A percentile compares a stretch with the other conserved stretches of the same genome.
Evolutionary conservation across 2,113 vertebrate species (phyloP).

Genomic region (Ammodytes marinus): DNA sequence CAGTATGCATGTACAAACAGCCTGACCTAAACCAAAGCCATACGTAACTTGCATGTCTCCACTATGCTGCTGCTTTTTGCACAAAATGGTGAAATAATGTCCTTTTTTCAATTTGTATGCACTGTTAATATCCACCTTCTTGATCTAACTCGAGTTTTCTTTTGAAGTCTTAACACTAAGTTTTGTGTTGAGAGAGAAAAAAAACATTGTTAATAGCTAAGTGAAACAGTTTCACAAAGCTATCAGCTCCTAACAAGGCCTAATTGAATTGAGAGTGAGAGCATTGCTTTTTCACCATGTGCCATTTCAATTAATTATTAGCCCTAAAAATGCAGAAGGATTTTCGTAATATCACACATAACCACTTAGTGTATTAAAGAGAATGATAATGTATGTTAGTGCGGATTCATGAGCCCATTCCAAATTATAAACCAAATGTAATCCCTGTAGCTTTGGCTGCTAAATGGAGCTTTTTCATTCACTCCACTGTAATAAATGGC

Average conservation of each 20-base stretch:
- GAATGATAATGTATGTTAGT: conserved; percentile 81
- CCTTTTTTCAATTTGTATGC: conserved; percentile 23
- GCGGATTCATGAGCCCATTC: conserved; percentile 80
- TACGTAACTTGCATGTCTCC: neutral
- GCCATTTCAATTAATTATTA: conserved; percentile 87
- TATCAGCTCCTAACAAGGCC: conserved; percentile 84
- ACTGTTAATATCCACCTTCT: conserved; percentile 6
- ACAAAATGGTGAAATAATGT: conserved; percentile 7
- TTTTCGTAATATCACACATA: conserved; percentile 82
- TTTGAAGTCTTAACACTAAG: conserved; percentile 36
- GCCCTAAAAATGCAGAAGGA: conserved; percentile 82
- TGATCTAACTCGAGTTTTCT: conserved; percentile 47
- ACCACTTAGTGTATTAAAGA: conserved; percentile 84
- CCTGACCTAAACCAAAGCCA: conserved; percentile 25
- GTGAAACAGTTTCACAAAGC: conserved; percentile 83
- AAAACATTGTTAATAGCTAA: conserved; percentile 69
- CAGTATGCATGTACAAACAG: neutral
- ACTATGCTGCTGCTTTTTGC: neutral
- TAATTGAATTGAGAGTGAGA: conserved; percentile 86
- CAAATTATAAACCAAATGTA: conserved; percentile 82
- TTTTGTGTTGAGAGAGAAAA: conserved; percentile 55
- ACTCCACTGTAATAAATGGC: conserved; percentile 75
- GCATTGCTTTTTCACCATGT: conserved; percentile 82
- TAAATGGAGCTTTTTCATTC: conserved; percentile 82
- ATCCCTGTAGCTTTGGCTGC: conserved; percentile 80